Evolutionary conservation across 2,888 invertebrate genomes (phyloP), one percentile per base, ranked within the genome.

Genomic region (Nemotelus pantherinus): DNA sequence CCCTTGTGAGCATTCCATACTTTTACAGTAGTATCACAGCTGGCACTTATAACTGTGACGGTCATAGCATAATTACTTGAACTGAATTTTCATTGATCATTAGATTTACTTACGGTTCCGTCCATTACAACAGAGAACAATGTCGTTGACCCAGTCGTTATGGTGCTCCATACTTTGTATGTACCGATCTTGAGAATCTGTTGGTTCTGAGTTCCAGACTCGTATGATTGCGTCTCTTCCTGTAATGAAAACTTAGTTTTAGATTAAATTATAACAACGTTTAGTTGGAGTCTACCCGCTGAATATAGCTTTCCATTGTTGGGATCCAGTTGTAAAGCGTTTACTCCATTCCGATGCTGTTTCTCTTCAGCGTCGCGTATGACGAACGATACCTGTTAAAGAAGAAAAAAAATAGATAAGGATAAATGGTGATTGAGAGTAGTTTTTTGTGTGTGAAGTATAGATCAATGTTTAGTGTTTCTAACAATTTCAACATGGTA

Each of bases 1-100:
- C 99, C 98, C 89, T 98, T 99, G 82, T 98, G 96, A 25, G 99
- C 98, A 88, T 99, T 99, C 99, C 99, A 99, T 79, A 99, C 98
- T 88, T 99, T 99, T 0, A 99, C 98, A 63, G 99, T 99, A 41
- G 99, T 98, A 87, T 99, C 99, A 80, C 98, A 98, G 84, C 99
- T 99, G 3, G 99, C 99, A 80, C 99, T 99, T 86, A 99, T 99
- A 83, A 99, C 95, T 96, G 86, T 0, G 77, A 76, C 25, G 25
- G 0, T 25, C 25, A 25, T 25, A 25, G 71, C 25, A 25, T 25
- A 25, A 25, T 25, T 25, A 25, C 25, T 67, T 25, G 50, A 68
- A 68, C 50, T 68, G 10, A 45, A 50, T 50, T 25, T n/a, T n/a
- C 9, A 58, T 25, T 58, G 2, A 2, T 4, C 2, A 25, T 25